Evolutionary conservation across 2,113 vertebrate genomes (phyloP).

Genomic region (Sebastes schlegelii): DNA sequence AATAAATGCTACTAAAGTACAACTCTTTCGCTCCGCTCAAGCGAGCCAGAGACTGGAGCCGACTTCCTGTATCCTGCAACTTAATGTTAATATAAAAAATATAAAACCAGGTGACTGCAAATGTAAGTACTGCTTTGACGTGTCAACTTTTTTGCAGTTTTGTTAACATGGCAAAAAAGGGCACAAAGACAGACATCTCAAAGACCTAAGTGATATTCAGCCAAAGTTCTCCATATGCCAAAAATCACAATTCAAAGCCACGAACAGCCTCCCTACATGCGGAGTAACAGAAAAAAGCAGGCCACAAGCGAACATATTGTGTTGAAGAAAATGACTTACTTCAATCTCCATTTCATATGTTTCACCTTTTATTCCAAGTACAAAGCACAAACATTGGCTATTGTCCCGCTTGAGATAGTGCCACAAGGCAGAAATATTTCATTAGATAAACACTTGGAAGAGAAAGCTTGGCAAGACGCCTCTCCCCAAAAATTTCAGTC

Average conservation of each 20-base stretch:
- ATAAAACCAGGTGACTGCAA: conserved; percentile 9
- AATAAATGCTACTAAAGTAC: too few relatives aligned
- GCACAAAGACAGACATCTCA: conserved; percentile 1
- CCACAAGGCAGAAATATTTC: conserved; percentile 79
- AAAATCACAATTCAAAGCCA: conserved; percentile 30
- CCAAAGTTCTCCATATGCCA: conserved; percentile 3
- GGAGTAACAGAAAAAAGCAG: conserved; percentile 20
- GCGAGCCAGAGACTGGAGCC: too few relatives aligned
- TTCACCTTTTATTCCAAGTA: conserved; percentile 74
- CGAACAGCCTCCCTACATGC: conserved; percentile 5
- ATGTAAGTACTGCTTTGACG: background rate
- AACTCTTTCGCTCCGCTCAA: too few relatives aligned
- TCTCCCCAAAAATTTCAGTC: conserved; percentile 59
- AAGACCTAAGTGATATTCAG: conserved; percentile 13
- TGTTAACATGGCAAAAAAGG: conserved; percentile 21
- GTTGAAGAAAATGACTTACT: conserved; percentile 41
- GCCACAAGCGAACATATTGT: conserved; percentile 64
- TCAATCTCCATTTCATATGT: conserved; percentile 65
- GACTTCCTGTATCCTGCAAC: too few relatives aligned
- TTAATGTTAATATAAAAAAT: background rate
- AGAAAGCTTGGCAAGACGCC: conserved; percentile 65
- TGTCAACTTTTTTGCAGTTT: background rate
- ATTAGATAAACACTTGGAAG: conserved; percentile 82
- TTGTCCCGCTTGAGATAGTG: conserved; percentile 64
- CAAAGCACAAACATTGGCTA: conserved; percentile 74